Conservation (phyloP, 2,888 invertebrate species). For the Oscheius sp. region DNA sequence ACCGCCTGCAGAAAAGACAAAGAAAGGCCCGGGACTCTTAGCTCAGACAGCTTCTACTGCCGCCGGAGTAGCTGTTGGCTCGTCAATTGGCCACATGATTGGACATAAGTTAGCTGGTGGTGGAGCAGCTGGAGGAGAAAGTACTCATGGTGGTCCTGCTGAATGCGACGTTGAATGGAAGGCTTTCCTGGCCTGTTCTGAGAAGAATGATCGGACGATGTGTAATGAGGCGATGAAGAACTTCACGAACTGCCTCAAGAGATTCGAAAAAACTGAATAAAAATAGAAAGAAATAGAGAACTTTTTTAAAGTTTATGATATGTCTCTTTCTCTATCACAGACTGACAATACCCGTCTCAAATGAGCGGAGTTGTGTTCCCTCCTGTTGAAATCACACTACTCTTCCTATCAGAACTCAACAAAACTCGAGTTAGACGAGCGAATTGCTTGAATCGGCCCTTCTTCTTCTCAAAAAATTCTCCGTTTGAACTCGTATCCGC, state of each 20-base stretch:
- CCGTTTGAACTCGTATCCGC: not conserved
- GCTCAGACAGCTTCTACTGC: not conserved
- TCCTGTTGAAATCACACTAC: not conserved
- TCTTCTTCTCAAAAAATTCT: not conserved
- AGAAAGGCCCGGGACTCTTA: not conserved
- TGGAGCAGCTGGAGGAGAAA: not conserved
- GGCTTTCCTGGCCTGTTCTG: not conserved
- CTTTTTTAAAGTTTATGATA: not conserved
- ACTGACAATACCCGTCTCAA: not conserved
- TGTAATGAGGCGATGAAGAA: not conserved
- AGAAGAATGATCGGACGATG: not conserved
- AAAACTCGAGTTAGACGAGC: not conserved
- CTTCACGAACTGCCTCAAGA: constrained; percentile 10
- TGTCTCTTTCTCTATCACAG: not conserved
- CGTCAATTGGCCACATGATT: not conserved
- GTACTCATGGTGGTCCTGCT: not conserved
- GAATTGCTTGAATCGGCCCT: not conserved
- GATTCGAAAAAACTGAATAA: not conserved
- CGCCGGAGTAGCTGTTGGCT: not conserved
- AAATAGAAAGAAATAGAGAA: not conserved
- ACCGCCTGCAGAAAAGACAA: not conserved
- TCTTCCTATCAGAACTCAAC: not conserved
- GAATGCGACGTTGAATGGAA: constrained; percentile 13
- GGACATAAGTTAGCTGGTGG: not conserved
- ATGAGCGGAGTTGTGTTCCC: not conserved